Percentiles rank a stretch among this genome's conserved stretches.
Conservation (phyloP, 2,113 vertebrate species). For the Columbina picui region DNA sequence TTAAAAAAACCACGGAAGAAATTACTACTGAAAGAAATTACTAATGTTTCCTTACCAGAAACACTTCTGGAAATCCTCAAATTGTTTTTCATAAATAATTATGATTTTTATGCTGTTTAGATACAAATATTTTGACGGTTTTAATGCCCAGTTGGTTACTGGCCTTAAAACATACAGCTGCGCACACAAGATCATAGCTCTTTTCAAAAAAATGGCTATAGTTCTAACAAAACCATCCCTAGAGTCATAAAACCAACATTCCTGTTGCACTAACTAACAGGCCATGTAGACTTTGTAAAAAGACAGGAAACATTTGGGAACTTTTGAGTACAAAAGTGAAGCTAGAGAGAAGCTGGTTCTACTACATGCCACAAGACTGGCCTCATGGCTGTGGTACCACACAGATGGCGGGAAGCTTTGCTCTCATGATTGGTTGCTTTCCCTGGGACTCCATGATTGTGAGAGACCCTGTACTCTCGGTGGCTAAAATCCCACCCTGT, state of each 20-base stretch:
- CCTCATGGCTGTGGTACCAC: neutral
- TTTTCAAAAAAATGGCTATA: neutral
- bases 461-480: neutral
- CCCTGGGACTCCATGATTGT: neutral
- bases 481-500: neutral
- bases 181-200: neutral
- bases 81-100: neutral
- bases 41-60: neutral
- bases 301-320: neutral
- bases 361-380: rapidly evolving
- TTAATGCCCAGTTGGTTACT: neutral
- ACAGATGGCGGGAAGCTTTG: neutral
- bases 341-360: neutral
- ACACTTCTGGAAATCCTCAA: neutral
- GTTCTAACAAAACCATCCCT: neutral
- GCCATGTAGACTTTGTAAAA: neutral
- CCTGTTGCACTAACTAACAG: neutral
- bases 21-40: neutral
- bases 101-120: neutral
- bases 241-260: neutral
- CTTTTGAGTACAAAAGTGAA: neutral
- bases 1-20: no score
- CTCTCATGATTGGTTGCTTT: neutral
- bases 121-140: neutral
- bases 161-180: neutral